Base-by-base conservation (phyloP, 35 echinoderm and acorn worm genomes). In the Apostichopus japonicus region DNA sequence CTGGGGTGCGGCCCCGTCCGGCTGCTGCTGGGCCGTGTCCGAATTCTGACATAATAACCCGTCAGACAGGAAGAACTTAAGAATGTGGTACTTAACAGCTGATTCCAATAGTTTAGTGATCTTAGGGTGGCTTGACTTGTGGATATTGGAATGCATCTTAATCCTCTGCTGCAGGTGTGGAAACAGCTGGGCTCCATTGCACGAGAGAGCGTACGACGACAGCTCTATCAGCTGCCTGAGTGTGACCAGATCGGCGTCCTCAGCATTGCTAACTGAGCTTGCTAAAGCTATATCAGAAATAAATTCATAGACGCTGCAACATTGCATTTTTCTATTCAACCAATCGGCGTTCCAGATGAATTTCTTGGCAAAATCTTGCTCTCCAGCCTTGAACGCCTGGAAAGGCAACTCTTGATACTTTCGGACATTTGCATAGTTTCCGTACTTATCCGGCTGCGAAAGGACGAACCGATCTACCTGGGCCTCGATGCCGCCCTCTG, bases 281-380 rank as follows among this genome's bases (percentile, higher is more conserved):
- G 93, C 92, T 77, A 98, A 75, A 11, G 56, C 52, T 19, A 96
- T 83, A 79, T 98, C 97, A n/a, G 96, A 93, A 16, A 98, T 70
- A 5, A 98, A 80, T 78, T 93, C 72, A 44, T 94, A 96, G 10
- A 98, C 93, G 59, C 92, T 95, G 27, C 90, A 94, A 61, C 79
- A 75, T 11, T 92, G 83, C 22, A 98, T 90, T 83, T 98, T 98
- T 62, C 75, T 19, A 33, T 77, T 84, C 21, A 98, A 14, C 97
- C 97, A 98, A 1, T 96, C 91, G 6, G 92, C 86, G 61, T 98
- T 90, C 97, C 97, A 98, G 22, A 98, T 80, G 77, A 96, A 96
- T 59, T 93, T 90, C 44, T 96, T 92, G 33, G 86, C 88, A 90
- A 94, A 98, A 56, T 95, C 92, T 77, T 96, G 92, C 25, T 98